Conservation (phyloP, 2,797 vertebrate species). For the Pyrocephalus nanus region DNA sequence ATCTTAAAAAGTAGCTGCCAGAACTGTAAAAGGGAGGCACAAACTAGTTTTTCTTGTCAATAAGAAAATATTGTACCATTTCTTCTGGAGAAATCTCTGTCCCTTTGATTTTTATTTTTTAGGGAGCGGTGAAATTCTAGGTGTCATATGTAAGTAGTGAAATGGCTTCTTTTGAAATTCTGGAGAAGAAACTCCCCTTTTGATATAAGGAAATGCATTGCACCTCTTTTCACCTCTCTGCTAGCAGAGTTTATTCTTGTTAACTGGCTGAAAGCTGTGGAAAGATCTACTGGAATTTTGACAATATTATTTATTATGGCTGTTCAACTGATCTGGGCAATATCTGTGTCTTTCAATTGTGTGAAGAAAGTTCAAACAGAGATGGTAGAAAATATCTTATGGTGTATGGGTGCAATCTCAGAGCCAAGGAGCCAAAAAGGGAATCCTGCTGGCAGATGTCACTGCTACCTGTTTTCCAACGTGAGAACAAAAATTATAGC, state of each 20-base stretch:
- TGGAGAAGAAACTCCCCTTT: neutral
- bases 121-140: neutral
- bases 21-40: neutral
- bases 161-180: constrained; percentile 59
- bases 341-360: neutral
- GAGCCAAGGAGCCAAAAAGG: neutral
- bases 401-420: neutral
- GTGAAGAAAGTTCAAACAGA: neutral
- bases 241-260: constrained; percentile 17
- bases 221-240: constrained; percentile 26
- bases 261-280: constrained; percentile 7
- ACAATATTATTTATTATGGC: neutral
- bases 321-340: neutral
- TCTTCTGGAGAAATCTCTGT: neutral
- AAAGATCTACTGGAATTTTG: constrained; percentile 28
- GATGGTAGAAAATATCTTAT: neutral
- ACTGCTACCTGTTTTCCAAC: neutral
- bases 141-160: neutral
- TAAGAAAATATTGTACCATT: neutral
- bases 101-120: constrained; percentile 8
- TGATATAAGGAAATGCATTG: neutral
- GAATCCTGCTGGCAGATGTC: neutral
- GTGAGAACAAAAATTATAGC: neutral
- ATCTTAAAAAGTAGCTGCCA: neutral
- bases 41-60: neutral